Evolutionary conservation across 1,140 invertebrate genomes (phyloP), one percentile per base, ranked within the genome.

Genomic region (Anthonomus grandis): DNA sequence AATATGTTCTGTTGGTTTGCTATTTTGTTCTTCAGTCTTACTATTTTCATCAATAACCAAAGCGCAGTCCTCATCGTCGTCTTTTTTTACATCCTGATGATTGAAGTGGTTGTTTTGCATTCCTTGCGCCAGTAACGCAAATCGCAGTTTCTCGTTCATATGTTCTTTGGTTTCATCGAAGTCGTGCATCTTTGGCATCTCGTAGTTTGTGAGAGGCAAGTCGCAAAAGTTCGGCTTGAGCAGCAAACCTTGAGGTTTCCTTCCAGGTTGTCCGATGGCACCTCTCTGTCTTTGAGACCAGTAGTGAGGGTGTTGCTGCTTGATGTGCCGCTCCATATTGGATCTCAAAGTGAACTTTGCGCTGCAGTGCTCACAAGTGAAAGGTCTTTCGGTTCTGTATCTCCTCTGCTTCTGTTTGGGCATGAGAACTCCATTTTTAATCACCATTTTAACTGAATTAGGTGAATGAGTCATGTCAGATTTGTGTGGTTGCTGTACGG

Each of bases 301-400:
- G 61, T 83, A 85, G 45, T 92, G 87, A 0, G 91, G 91, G 77
- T 95, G 93, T 64, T 95, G 92, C 64, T 94, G 91, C 69, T 95
- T 95, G 0, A 95, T 89, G 58, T 96, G 93, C 0, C 92, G 76
- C 72, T 95, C 92, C 91, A 95, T 95, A 66, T 95, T 95, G 5
- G 91, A 93, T 5, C 91, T 80, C 0, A 95, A 72, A 0, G 92
- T 95, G 66, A 96, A 96, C 41, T 89, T 80, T 0, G 91, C 90
- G 0, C 89, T 86, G 68, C 93, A 95, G 63, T 92, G 87, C 27
- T 90, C 89, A 71, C 93, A 95, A 0, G 85, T 85, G 67, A 93
- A 94, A 0, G 91, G 91, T 17, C 91, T 79, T 71, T 94, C 91
- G n/a, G 91, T 95, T 45, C 92, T 80, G 67, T 94, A 95, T 38